Evolutionary conservation across 2,797 vertebrate species (phyloP).

Genomic region (Spinus pinus): DNA sequence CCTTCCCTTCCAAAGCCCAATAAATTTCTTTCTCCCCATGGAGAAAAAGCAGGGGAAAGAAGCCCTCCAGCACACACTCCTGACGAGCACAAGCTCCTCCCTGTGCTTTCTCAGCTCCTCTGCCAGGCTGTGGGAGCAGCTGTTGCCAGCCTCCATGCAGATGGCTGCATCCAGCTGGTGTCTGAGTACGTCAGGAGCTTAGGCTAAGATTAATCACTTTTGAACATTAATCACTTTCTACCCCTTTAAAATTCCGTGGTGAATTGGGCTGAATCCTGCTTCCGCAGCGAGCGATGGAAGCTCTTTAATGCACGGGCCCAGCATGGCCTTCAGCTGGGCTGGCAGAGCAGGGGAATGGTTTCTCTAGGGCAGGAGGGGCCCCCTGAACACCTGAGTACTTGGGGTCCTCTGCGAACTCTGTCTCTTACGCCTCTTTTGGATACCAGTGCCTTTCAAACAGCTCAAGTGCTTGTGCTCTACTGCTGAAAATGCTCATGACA

Average conservation of each 20-base stretch:
- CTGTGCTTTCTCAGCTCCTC: background rate
- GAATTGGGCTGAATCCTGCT: background rate
- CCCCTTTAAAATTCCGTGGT: background rate
- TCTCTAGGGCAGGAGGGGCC: background rate
- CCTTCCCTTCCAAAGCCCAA: background rate
- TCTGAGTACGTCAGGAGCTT: background rate
- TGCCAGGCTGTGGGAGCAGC: background rate
- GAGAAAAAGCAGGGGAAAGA: background rate
- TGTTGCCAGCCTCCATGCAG: background rate
- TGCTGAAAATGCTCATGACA: background rate
- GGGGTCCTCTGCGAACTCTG: background rate
- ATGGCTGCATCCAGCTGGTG: background rate
- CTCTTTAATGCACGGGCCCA: background rate
- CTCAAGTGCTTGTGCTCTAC: background rate
- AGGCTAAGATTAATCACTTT: background rate
- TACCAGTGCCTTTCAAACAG: background rate
- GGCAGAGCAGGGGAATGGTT: background rate
- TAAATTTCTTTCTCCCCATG: background rate
- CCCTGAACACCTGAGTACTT: background rate
- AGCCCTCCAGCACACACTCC: accelerated
- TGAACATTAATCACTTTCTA: background rate
- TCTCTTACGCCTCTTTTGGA: background rate
- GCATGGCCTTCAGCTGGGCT: background rate
- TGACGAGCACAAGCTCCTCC: background rate
- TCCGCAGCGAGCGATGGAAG: background rate